Percentiles rank a stretch among this genome's conserved stretches.
phyloP scores from a whole-genome alignment of 2,888 invertebrate species.

The Merodon equestris region DNA sequence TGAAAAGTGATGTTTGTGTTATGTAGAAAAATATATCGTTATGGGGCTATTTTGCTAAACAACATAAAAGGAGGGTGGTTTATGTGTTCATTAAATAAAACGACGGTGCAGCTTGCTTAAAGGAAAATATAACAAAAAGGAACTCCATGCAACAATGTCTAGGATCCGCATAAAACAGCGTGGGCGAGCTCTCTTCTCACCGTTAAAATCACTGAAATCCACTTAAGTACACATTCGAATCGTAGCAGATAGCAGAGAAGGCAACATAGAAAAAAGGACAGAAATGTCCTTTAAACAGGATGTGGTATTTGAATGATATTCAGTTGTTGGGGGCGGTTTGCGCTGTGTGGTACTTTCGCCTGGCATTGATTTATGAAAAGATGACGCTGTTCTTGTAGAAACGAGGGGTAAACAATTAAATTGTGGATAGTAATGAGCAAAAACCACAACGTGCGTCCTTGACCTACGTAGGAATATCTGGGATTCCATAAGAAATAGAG shows the following conservation, averaged over 20 bases:
- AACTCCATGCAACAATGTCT: constrained; percentile 56
- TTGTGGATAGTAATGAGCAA: constrained; percentile 39
- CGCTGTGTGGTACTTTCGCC: constrained; percentile 17
- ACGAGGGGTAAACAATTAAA: constrained; percentile 53
- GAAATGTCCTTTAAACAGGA: constrained; percentile 35
- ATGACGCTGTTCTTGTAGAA: constrained; percentile 5
- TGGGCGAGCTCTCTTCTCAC: not conserved
- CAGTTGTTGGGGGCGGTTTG: constrained; percentile 49
- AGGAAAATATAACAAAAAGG: constrained; percentile 6
- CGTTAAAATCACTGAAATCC: constrained; percentile 46
- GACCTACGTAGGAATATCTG: constrained; percentile 28
- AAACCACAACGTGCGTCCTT: constrained; percentile 59
- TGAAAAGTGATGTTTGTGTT: constrained; percentile 20
- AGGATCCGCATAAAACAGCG: constrained; percentile 35
- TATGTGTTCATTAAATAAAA: not conserved
- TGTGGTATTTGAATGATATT: constrained; percentile 57
- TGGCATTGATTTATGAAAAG: constrained; percentile 62
- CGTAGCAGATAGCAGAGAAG: not conserved
- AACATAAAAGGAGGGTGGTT: constrained; percentile 1
- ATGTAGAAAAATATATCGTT: constrained; percentile 30
- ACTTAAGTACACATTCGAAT: constrained; percentile 52
- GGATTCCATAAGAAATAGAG: too few relatives aligned
- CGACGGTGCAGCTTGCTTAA: too few relatives aligned
- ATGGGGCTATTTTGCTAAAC: not conserved
- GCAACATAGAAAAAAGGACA: not conserved